Evolutionary conservation across 2,113 vertebrate species (phyloP).

Genomic region (Tautogolabrus adspersus): DNA sequence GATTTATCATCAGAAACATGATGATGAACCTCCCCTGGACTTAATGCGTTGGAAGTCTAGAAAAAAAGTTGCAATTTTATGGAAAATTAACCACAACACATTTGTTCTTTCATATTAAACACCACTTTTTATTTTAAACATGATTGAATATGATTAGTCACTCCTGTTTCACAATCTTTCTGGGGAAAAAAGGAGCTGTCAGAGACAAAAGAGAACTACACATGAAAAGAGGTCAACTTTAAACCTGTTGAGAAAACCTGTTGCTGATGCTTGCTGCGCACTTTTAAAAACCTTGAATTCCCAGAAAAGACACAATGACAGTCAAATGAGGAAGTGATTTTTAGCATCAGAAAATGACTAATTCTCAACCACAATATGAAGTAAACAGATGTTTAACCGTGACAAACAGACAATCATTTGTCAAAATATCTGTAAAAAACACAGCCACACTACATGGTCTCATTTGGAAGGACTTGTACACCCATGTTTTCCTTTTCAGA

Average conservation of each 20-base stretch:
- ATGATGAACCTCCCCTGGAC: too few relatives aligned
- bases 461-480: too few relatives aligned
- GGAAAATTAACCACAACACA: too few relatives aligned
- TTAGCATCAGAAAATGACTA: constrained; percentile 7
- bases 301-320: constrained; percentile 51
- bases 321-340: constrained; percentile 54
- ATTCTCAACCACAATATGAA: constrained; percentile 10
- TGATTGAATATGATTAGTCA: too few relatives aligned
- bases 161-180: not conserved
- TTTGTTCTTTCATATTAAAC: too few relatives aligned
- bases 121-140: too few relatives aligned
- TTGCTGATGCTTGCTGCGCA: not conserved
- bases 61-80: too few relatives aligned
- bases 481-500: too few relatives aligned
- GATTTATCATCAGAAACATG: too few relatives aligned
- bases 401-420: not conserved
- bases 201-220: constrained; percentile 6
- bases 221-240: too few relatives aligned
- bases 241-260: not conserved
- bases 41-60: too few relatives aligned
- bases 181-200: not conserved
- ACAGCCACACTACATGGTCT: too few relatives aligned
- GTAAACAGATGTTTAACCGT: not conserved
- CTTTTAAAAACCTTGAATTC: constrained; percentile 39
- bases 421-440: not conserved